phyloP scores from a whole-genome alignment of 2,797 vertebrate genomes.

The Epinephelus awoara region DNA sequence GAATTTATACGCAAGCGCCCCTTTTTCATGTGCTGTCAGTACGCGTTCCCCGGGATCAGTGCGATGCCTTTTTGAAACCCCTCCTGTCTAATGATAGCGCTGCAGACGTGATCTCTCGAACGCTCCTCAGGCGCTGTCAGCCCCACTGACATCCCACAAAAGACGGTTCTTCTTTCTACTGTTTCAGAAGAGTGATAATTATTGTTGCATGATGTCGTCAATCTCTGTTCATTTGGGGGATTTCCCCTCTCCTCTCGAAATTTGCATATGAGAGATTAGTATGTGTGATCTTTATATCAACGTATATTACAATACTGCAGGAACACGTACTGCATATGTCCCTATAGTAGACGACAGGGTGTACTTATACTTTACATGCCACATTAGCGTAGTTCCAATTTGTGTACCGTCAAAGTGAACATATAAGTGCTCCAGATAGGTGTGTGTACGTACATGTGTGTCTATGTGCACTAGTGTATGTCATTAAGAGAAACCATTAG shows the following conservation, averaged over 20 bases:
- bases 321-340: neutral
- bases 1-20: conserved; percentile 66
- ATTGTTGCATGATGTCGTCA: conserved; percentile 33
- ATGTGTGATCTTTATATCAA: conserved; percentile 14
- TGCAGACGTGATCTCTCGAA: conserved; percentile 63
- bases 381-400: conserved; percentile 8
- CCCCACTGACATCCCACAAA: conserved; percentile 62
- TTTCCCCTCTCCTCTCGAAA: conserved; percentile 20
- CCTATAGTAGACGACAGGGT: neutral
- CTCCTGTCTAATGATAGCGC: conserved; percentile 68
- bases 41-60: conserved; percentile 49
- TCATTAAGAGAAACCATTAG: conserved; percentile 47
- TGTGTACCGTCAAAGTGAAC: neutral
- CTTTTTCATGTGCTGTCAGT: conserved; percentile 77
- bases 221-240: conserved; percentile 50
- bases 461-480: neutral
- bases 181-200: conserved; percentile 61
- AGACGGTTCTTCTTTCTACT: conserved; percentile 43
- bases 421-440: neutral
- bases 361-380: conserved; percentile 11
- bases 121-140: conserved; percentile 64
- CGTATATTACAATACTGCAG: neutral
- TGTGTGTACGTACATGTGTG: neutral
- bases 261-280: conserved; percentile 5
- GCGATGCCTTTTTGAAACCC: conserved; percentile 59